Evolutionary conservation across 1,140 invertebrate species (phyloP).

Genomic region (Aricia agestis): DNA sequence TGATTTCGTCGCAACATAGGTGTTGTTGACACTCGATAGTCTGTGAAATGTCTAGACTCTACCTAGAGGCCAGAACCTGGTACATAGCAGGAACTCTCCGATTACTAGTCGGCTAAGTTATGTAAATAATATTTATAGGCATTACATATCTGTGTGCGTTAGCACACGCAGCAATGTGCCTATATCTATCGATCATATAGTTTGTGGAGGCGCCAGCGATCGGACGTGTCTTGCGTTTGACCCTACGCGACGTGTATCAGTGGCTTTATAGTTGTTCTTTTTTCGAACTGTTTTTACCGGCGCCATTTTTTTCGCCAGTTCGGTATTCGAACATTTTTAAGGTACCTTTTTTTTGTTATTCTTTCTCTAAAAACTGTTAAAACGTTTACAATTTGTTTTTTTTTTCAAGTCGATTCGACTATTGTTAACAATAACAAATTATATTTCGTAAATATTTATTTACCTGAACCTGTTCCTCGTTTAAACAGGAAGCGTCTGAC

Average conservation of each 20-base stretch:
- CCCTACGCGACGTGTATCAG: not conserved
- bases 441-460: not conserved
- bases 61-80: not conserved
- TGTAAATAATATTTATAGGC: slow-evolving; percentile 14
- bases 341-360: not conserved
- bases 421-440: not conserved
- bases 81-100: not conserved
- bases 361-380: not conserved
- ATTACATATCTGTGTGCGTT: not conserved
- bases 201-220: not conserved
- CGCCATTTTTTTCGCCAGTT: not conserved
- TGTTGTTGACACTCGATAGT: not conserved
- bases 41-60: not conserved
- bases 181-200: slow-evolving; percentile 4
- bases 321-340: not conserved
- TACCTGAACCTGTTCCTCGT: not conserved
- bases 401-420: no score
- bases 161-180: not conserved
- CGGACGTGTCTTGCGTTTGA: slow-evolving; percentile 6
- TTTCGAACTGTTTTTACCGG: not conserved
- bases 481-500: not conserved
- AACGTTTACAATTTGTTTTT: not conserved
- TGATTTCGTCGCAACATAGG: not conserved
- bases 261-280: not conserved
- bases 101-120: not conserved